A percentile compares a stretch with the other conserved stretches of the same genome.
Conservation (phyloP, 92 coral and sea anemone species). For the Chrysogorgia sp. region DNA sequence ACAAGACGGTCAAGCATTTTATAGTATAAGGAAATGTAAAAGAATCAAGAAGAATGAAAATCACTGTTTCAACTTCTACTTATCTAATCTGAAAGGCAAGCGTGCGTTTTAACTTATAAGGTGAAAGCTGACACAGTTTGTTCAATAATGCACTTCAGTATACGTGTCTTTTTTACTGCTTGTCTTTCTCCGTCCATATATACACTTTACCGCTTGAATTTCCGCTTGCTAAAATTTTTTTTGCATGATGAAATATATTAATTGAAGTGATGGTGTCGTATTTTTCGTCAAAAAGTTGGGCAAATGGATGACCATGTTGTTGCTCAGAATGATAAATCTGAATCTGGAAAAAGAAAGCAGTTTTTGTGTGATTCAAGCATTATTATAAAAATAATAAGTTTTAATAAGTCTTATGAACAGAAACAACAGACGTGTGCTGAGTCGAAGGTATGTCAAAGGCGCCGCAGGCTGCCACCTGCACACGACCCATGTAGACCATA, state of each 20-base stretch:
- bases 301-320: conserved; percentile 40
- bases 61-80: no score
- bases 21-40: no score
- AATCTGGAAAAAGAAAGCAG: conserved; percentile 58
- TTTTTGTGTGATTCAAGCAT: neutral
- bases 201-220: conserved; percentile 96
- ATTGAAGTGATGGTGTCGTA: conserved; percentile 79
- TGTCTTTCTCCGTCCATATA: conserved; percentile 67
- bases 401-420: neutral
- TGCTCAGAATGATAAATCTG: conserved; percentile 79
- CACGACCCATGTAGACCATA: no score
- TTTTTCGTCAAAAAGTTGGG: conserved; percentile 70
- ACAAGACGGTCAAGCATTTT: no score
- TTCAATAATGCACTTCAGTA: no score
- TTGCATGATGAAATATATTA: conserved; percentile 83
- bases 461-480: no score
- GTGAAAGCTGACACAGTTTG: no score
- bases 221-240: conserved; percentile 80
- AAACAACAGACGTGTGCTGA: no score
- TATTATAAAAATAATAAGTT: neutral
- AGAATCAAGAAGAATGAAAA: no score
- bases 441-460: no score
- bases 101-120: no score
- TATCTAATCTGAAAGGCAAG: no score
- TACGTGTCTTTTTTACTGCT: neutral